A percentile compares a stretch with the other conserved stretches of the same genome.
These are phyloP conservation scores for Anarhynchus alexandrinus DNA, from an alignment of 2,113 vertebrate species.

Conservation along the genomic window DNA sequence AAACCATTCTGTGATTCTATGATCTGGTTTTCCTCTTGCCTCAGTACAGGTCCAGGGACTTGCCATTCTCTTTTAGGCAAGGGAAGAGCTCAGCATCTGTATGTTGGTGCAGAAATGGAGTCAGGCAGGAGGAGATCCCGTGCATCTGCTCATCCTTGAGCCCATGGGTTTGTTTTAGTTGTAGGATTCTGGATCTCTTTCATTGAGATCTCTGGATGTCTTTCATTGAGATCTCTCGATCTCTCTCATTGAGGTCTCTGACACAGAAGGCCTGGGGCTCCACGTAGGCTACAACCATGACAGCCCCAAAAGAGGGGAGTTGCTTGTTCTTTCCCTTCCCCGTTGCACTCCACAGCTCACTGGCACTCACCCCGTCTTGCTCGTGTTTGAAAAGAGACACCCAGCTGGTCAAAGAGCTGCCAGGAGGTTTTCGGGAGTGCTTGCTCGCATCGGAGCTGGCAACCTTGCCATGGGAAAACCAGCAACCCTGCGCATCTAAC, in stretches of 20 bases:
- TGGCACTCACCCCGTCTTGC: neutral
- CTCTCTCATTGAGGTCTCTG: neutral
- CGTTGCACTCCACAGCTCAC: neutral
- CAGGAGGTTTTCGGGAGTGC: neutral
- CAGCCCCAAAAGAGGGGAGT: neutral
- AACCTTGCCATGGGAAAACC: fast-evolving
- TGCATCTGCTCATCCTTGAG: neutral
- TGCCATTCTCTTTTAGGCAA: neutral
- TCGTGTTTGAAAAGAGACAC: neutral
- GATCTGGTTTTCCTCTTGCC: neutral
- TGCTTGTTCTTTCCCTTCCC: neutral
- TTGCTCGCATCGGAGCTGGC: neutral
- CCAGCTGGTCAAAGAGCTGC: neutral
- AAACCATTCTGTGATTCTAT: neutral
- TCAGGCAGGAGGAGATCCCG: neutral
- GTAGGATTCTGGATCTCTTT: neutral
- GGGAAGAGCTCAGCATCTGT: neutral
- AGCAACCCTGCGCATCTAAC: fast-evolving
- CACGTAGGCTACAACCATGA: neutral
- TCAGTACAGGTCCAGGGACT: neutral
- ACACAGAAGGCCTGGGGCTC: neutral
- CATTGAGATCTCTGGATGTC: neutral
- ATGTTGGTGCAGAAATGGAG: neutral
- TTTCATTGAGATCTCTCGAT: neutral
- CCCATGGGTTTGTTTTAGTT: neutral